phyloP scores from a whole-genome alignment of 2,797 vertebrate species.

The Malacoctenus gilli region DNA sequence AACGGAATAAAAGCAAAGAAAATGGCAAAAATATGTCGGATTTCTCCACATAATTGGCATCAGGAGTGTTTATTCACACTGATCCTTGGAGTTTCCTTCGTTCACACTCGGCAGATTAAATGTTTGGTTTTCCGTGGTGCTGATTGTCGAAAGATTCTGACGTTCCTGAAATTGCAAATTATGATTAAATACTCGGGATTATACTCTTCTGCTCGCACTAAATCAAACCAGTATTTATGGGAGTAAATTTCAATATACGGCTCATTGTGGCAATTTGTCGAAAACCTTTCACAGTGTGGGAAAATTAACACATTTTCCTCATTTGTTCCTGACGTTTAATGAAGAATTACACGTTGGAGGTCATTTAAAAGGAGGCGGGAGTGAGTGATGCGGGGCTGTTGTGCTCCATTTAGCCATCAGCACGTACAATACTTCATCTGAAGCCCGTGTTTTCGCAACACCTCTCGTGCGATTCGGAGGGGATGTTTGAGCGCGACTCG shows the following conservation, averaged over 20 bases:
- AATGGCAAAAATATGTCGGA: too few species aligned
- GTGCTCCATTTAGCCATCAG: constrained; percentile 34
- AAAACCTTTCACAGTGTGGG: neutral
- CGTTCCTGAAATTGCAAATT: too few species aligned
- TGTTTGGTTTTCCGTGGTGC: too few species aligned
- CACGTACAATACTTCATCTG: constrained; percentile 34
- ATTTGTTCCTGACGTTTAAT: constrained; percentile 1
- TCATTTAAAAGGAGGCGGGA: constrained; percentile 15
- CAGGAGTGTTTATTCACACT: too few species aligned
- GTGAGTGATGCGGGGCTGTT: constrained; percentile 20
- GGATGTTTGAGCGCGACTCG: constrained; percentile 10
- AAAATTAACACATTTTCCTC: neutral
- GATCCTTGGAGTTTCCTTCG: too few species aligned
- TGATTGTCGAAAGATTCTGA: too few species aligned
- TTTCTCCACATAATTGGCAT: too few species aligned
- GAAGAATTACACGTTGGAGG: constrained; percentile 5
- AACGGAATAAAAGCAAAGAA: too few species aligned
- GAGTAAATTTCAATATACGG: neutral
- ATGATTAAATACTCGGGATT: too few species aligned
- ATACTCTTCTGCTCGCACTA: too few species aligned
- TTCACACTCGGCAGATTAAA: too few species aligned
- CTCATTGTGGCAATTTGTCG: neutral
- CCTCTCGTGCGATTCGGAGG: constrained; percentile 20
- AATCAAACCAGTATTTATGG: too few species aligned
- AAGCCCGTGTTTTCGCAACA: constrained; percentile 38